These are phyloP conservation scores for Xylota segnis DNA, from an alignment of 2,888 invertebrate genomes.

Conservation along the genomic window DNA sequence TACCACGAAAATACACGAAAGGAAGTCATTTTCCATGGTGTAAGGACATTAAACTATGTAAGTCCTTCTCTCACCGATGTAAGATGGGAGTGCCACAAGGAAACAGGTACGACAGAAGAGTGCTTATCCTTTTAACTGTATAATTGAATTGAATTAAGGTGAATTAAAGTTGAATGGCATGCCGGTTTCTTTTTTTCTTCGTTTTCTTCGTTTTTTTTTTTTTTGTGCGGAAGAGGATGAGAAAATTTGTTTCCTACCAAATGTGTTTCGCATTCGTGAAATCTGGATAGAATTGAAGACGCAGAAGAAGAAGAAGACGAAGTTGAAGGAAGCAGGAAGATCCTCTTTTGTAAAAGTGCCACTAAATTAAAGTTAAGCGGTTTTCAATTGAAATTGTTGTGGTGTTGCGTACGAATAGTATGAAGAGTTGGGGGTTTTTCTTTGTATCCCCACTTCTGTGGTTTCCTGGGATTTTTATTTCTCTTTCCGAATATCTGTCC, in stretches of 20 bases:
- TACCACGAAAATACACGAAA: conserved; percentile 59
- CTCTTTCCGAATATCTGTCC: conserved; percentile 12
- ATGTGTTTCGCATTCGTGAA: conserved; percentile 42
- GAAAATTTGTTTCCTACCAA: conserved; percentile 47
- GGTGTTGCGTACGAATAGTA: conserved; percentile 8
- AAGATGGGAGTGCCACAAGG: conserved; percentile 22
- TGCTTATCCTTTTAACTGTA: conserved; percentile 75
- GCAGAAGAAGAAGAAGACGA: neutral
- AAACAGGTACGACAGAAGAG: conserved; percentile 59
- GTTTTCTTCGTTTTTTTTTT: conserved; percentile 18
- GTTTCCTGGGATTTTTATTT: conserved; percentile 51
- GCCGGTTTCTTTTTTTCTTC: neutral
- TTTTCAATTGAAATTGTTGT: conserved; percentile 71
- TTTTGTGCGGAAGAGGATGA: conserved; percentile 13
- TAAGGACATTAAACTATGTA: conserved; percentile 70
- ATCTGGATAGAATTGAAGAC: conserved; percentile 19
- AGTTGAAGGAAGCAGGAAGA: conserved; percentile 15
- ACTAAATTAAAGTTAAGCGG: conserved; percentile 69
- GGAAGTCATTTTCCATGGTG: conserved; percentile 69
- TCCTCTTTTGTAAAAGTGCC: conserved; percentile 53
- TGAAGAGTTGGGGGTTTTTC: neutral
- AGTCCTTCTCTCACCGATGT: conserved; percentile 32
- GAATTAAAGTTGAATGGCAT: conserved; percentile 67
- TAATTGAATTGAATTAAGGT: conserved; percentile 72
- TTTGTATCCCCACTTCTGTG: conserved; percentile 48